Percentiles rank a stretch among this genome's conserved stretches.
Evolutionary conservation across 2,797 vertebrate species (phyloP).

Genomic region (Protonibea diacanthus): DNA sequence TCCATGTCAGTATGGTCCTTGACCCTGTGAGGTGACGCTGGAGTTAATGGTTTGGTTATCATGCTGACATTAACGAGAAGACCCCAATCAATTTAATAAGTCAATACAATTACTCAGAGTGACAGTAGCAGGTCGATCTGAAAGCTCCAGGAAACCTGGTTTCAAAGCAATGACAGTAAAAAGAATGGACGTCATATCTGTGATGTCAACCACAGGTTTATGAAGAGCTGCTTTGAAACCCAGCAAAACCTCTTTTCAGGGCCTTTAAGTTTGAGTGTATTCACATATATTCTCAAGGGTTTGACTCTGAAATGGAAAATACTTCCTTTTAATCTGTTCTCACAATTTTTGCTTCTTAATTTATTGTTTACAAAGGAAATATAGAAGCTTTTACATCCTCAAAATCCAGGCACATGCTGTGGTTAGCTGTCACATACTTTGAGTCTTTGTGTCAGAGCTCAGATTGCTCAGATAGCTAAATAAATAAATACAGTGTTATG

Average conservation of each 20-base stretch:
- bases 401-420: neutral
- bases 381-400: neutral
- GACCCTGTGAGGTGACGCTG: conserved; percentile 31
- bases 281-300: neutral
- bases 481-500: neutral
- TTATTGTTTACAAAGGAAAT: neutral
- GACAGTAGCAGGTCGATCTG: neutral
- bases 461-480: neutral
- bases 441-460: neutral
- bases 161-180: too few species aligned
- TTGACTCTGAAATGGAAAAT: neutral
- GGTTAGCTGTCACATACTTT: too few species aligned
- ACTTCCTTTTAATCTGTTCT: neutral
- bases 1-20: conserved; percentile 18
- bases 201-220: too few species aligned
- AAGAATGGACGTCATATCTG: too few species aligned
- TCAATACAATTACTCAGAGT: conserved; percentile 26
- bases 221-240: too few species aligned
- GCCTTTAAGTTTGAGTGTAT: neutral
- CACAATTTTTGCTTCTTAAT: neutral
- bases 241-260: too few species aligned
- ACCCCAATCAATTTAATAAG: conserved; percentile 9
- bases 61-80: conserved; percentile 21
- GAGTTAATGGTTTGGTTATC: conserved; percentile 22
- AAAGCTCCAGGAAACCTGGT: neutral